phyloP scores from a whole-genome alignment of 2,797 vertebrate genomes.

The Sebastes hubbsi region DNA sequence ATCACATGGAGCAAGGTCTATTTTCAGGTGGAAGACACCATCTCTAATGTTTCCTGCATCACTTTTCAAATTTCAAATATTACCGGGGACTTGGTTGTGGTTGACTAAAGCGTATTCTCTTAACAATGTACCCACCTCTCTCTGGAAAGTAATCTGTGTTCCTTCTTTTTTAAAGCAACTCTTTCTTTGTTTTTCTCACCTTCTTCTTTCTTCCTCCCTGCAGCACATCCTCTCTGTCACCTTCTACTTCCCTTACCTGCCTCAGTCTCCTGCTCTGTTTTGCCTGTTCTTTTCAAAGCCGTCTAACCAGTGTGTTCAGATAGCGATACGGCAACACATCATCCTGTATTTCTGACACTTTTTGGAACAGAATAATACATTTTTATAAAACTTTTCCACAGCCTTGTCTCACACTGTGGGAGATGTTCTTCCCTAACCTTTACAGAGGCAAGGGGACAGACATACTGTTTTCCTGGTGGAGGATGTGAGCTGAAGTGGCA shows the following conservation, averaged over 20 bases:
- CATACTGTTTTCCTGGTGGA: background rate
- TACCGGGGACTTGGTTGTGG: background rate
- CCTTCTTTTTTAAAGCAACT: background rate
- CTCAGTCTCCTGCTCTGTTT: constrained; percentile 13
- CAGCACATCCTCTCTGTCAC: constrained; percentile 6
- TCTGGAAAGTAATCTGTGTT: background rate
- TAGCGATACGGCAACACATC: background rate
- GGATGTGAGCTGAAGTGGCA: background rate
- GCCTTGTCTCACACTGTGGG: background rate
- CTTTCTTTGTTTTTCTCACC: background rate
- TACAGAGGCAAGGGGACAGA: background rate
- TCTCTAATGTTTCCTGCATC: background rate
- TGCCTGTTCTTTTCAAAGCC: constrained; percentile 30
- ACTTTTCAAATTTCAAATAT: constrained; percentile 1
- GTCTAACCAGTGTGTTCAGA: constrained; percentile 4
- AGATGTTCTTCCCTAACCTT: constrained; percentile 6
- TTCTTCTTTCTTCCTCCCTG: background rate
- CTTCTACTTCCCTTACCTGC: background rate
- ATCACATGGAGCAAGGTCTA: background rate
- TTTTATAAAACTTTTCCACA: background rate
- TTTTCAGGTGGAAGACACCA: background rate
- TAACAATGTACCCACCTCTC: background rate
- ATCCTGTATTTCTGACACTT: constrained; percentile 7
- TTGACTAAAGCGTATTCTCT: background rate
- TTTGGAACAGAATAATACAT: background rate